These are phyloP conservation scores for Rhabdornis inornatus DNA, from an alignment of 2,113 vertebrate species.

Conservation along the genomic window DNA sequence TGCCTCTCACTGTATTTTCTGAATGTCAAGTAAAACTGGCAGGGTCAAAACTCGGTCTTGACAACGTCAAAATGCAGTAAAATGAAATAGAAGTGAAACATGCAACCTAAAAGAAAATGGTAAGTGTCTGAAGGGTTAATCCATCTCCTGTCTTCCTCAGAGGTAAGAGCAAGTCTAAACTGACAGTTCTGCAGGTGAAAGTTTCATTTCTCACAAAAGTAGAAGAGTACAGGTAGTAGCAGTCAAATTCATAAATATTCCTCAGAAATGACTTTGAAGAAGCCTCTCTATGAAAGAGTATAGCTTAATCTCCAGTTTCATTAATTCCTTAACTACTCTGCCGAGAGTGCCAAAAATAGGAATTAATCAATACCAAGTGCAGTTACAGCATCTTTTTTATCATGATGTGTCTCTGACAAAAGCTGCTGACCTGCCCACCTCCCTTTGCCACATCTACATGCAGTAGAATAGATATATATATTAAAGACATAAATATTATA, in stretches of 20 bases:
- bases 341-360: slow-evolving; percentile 11
- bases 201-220: slow-evolving; percentile 21
- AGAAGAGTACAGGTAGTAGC: background rate
- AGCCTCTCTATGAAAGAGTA: slow-evolving; percentile 35
- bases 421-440: background rate
- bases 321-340: slow-evolving; percentile 52
- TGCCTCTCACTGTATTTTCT: background rate
- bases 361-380: slow-evolving; percentile 38
- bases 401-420: background rate
- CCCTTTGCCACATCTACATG: background rate
- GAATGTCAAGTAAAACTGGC: background rate
- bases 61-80: background rate
- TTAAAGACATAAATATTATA: background rate
- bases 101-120: background rate
- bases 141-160: background rate
- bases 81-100: background rate
- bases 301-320: slow-evolving; percentile 55
- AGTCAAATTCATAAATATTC: slow-evolving; percentile 59
- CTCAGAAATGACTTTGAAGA: slow-evolving; percentile 48
- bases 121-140: background rate
- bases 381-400: background rate
- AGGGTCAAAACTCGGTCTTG: background rate
- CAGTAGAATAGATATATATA: background rate
- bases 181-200: background rate
- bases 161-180: background rate